Percentiles rank a stretch among this genome's conserved stretches.
These are phyloP conservation scores for Meganola albula DNA, from an alignment of 2,888 invertebrate species.

Conservation along the genomic window DNA sequence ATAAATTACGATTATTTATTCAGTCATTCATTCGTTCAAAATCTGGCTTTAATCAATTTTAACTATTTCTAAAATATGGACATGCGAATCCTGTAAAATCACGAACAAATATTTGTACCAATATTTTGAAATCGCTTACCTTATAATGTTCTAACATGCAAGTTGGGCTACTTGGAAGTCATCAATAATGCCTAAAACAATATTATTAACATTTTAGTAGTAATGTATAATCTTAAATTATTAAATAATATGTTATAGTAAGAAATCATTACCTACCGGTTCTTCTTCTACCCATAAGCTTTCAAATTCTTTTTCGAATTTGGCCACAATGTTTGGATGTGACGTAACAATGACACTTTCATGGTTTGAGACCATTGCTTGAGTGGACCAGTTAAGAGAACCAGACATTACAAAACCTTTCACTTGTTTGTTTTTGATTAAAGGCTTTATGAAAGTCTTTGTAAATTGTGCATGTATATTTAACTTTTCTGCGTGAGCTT, in stretches of 20 bases:
- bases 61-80: too few relatives aligned
- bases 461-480: constrained; percentile 53
- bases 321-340: constrained; percentile 67
- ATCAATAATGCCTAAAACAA: constrained; percentile 43
- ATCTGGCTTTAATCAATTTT: too few relatives aligned
- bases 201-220: constrained; percentile 3
- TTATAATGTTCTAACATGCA: not conserved
- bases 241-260: not conserved
- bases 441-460: constrained; percentile 34
- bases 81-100: too few relatives aligned
- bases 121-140: too few relatives aligned
- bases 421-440: constrained; percentile 38
- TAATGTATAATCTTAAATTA: not conserved
- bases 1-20: constrained; percentile 15
- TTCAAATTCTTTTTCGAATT: constrained; percentile 79
- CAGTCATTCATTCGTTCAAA: too few relatives aligned
- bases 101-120: too few relatives aligned
- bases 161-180: constrained; percentile 12
- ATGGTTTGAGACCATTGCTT: constrained; percentile 83
- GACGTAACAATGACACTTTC: constrained; percentile 84
- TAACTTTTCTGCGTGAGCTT: constrained; percentile 60
- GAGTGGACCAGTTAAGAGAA: constrained; percentile 87
- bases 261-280: constrained; percentile 39
- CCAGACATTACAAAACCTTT: constrained; percentile 81
- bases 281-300: constrained; percentile 78